Evolutionary conservation across 2,888 invertebrate genomes (phyloP).

Genomic region (Molorchus minor): DNA sequence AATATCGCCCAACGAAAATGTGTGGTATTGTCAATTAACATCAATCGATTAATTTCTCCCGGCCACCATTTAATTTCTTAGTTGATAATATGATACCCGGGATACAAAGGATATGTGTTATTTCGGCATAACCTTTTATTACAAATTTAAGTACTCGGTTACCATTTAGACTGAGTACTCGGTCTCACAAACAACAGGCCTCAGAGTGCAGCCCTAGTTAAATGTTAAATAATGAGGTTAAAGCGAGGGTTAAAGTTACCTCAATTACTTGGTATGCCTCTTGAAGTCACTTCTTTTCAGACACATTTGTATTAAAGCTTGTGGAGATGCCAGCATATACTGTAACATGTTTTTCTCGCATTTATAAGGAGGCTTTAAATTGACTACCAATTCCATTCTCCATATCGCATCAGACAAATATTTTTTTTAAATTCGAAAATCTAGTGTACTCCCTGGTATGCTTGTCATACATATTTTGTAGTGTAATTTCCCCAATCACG

Average conservation of each 20-base stretch:
- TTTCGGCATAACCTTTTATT: too few species aligned
- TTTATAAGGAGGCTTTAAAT: conserved; percentile 64
- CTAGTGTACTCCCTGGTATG: conserved; percentile 52
- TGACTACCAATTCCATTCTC: conserved; percentile 76
- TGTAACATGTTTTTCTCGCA: conserved; percentile 67
- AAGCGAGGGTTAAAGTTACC: conserved; percentile 71
- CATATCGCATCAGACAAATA: conserved; percentile 75
- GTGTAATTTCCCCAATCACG: conserved; percentile 65
- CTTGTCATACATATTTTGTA: conserved; percentile 57
- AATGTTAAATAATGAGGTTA: too few species aligned
- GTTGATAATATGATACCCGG: too few species aligned
- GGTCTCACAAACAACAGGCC: too few species aligned
- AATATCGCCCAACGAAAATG: too few species aligned
- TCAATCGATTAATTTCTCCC: too few species aligned
- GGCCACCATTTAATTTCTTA: too few species aligned
- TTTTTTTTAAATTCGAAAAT: conserved; percentile 60
- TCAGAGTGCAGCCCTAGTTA: too few species aligned
- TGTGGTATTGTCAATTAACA: too few species aligned
- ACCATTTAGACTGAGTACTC: too few species aligned
- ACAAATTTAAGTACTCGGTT: too few species aligned
- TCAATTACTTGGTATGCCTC: conserved; percentile 82
- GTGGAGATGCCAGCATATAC: conserved; percentile 79
- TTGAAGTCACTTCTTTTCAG: conserved; percentile 77
- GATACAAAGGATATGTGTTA: too few species aligned
- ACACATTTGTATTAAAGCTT: conserved; percentile 79